Percentiles rank a stretch among this genome's conserved stretches.
These are phyloP conservation scores for Dermatemys mawii DNA, from an alignment of 2,113 vertebrate species.

Conservation along the genomic window DNA sequence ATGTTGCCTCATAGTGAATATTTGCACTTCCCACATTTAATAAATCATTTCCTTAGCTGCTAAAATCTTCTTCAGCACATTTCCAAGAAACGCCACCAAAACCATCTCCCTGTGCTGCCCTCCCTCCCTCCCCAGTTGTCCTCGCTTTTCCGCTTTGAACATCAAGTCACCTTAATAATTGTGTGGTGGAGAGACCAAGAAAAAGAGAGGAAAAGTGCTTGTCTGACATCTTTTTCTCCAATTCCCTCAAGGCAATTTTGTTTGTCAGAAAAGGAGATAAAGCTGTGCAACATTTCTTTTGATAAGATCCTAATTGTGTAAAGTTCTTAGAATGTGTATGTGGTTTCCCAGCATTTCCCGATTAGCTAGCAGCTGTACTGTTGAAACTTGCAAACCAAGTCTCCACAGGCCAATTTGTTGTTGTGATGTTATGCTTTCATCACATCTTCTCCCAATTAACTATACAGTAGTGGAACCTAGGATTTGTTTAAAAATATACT, in stretches of 20 bases:
- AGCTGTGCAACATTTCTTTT: conserved; percentile 40
- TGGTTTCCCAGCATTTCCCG: conserved; percentile 11
- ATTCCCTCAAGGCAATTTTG: neutral
- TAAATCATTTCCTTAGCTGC: neutral
- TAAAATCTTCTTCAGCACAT: neutral
- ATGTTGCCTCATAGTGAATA: neutral
- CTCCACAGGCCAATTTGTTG: neutral
- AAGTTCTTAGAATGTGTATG: conserved; percentile 43
- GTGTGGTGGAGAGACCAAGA: neutral
- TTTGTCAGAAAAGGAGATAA: conserved; percentile 25
- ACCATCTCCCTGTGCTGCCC: neutral
- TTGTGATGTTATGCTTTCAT: conserved; percentile 19
- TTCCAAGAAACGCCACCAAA: neutral
- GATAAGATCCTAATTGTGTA: conserved; percentile 25
- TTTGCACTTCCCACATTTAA: neutral
- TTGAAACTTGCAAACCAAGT: neutral
- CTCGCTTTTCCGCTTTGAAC: neutral
- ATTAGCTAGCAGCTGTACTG: conserved; percentile 11
- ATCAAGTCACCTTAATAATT: neutral
- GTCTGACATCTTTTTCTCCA: neutral
- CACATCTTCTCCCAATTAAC: neutral
- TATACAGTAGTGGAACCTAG: neutral
- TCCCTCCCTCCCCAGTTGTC: neutral
- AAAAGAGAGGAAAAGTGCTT: neutral
- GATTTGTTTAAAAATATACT: neutral